phyloP scores from a whole-genome alignment of 2,797 vertebrate genomes.

The Rhinoraja longicauda region DNA sequence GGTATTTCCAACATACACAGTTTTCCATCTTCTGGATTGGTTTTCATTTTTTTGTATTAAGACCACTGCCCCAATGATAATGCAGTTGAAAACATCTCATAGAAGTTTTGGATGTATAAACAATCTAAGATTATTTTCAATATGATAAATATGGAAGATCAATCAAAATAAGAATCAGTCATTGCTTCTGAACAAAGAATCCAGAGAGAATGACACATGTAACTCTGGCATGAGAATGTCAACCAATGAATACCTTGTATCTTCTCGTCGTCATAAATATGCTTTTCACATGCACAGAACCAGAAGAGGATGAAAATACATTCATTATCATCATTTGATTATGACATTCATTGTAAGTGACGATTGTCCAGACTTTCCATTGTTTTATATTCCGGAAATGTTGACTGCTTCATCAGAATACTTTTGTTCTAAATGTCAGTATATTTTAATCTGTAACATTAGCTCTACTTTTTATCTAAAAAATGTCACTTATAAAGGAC shows the following conservation, averaged over 20 bases:
- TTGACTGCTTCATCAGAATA: background rate
- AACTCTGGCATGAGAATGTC: background rate
- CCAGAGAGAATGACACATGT: background rate
- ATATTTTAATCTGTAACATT: slow-evolving; percentile 11
- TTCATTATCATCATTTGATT: background rate
- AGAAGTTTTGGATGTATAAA: background rate
- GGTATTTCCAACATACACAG: too few species aligned
- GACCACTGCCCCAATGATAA: background rate
- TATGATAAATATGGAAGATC: background rate
- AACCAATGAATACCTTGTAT: background rate
- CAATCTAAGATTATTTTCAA: background rate
- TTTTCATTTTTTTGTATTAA: background rate
- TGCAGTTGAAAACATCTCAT: background rate
- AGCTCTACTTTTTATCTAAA: background rate
- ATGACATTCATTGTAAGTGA: background rate
- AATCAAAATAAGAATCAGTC: background rate
- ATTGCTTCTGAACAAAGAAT: background rate
- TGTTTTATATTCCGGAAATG: slow-evolving; percentile 9
- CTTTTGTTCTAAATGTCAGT: background rate
- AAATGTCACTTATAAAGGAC: background rate
- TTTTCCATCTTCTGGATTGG: background rate
- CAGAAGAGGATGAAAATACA: background rate
- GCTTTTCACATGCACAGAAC: background rate
- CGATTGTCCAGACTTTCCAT: slow-evolving; percentile 4
- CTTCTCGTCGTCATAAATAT: slow-evolving; percentile 3